These are phyloP conservation scores for Drymodes brunneopygia DNA, from an alignment of 2,113 vertebrate species.

Conservation along the genomic window DNA sequence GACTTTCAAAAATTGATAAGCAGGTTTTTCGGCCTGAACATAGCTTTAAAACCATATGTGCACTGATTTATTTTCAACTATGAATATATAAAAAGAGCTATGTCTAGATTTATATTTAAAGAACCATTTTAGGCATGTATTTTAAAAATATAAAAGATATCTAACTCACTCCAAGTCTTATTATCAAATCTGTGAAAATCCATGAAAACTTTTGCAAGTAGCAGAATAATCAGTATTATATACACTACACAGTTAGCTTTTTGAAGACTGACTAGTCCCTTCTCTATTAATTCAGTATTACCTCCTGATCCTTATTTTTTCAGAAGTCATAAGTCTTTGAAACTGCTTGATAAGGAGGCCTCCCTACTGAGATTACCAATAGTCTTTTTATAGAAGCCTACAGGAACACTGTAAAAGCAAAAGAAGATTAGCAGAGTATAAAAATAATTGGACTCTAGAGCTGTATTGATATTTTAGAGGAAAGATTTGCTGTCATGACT, in stretches of 20 bases:
- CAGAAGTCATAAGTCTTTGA: constrained; percentile 20
- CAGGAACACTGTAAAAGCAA: constrained; percentile 8
- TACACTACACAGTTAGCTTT: not conserved
- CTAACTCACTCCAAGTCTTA: not conserved
- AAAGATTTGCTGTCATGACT: constrained; percentile 7
- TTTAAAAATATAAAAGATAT: not conserved
- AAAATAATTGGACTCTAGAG: constrained; percentile 38
- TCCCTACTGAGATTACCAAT: constrained; percentile 26
- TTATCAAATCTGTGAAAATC: not conserved
- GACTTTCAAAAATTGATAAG: not conserved
- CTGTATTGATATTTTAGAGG: constrained; percentile 21
- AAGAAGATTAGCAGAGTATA: constrained; percentile 49
- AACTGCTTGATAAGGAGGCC: not conserved
- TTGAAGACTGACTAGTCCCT: not conserved
- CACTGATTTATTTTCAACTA: not conserved
- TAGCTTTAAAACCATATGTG: not conserved
- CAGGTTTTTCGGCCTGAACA: not conserved
- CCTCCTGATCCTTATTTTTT: not conserved
- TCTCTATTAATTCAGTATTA: not conserved
- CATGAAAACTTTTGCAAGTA: not conserved
- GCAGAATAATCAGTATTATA: not conserved
- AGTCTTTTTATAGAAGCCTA: constrained; percentile 30
- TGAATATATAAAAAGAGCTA: not conserved
- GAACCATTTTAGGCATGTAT: not conserved
- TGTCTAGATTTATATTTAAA: not conserved